Percentiles rank a stretch among this genome's conserved stretches.
Evolutionary conservation across 2,888 invertebrate genomes (phyloP).

Genomic region (Conchocele bisecta): DNA sequence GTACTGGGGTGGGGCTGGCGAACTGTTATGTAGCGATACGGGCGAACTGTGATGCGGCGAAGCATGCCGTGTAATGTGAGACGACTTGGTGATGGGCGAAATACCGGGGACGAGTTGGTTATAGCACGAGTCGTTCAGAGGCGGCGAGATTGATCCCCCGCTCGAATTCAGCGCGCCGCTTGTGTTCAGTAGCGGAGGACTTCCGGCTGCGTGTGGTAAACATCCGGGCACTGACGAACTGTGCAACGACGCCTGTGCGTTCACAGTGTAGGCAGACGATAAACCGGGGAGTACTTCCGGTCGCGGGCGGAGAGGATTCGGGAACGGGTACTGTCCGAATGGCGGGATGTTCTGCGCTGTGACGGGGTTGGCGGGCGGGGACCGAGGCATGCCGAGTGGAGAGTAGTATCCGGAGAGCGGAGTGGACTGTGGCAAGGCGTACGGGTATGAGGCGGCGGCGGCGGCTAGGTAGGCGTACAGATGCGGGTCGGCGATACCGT

Average conservation of each 20-base stretch:
- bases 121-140: slow-evolving; percentile 47
- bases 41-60: slow-evolving; percentile 22
- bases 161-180: slow-evolving; percentile 52
- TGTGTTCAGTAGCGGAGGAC: slow-evolving; percentile 29
- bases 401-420: slow-evolving; percentile 73
- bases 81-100: slow-evolving; percentile 47
- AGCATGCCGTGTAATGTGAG: slow-evolving; percentile 9
- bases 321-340: slow-evolving; percentile 62
- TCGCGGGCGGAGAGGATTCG: slow-evolving; percentile 63
- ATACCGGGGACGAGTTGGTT: slow-evolving; percentile 44
- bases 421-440: slow-evolving; percentile 64
- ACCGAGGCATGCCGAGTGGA: slow-evolving; percentile 60
- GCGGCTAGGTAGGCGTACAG: slow-evolving; percentile 94
- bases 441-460: slow-evolving; percentile 87
- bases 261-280: slow-evolving; percentile 56
- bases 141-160: slow-evolving; percentile 50
- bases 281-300: slow-evolving; percentile 65
- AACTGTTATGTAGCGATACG: slow-evolving; percentile 22
- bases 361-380: slow-evolving; percentile 29
- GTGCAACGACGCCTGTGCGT: slow-evolving; percentile 45
- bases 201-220: slow-evolving; percentile 20
- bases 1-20: too few relatives aligned
- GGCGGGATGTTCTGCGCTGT: slow-evolving; percentile 41
- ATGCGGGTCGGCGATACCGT: slow-evolving; percentile 89
- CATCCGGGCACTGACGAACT: slow-evolving; percentile 38